Base-by-base conservation (phyloP, 2,113 vertebrate species). In the Sorex araneus region DNA sequence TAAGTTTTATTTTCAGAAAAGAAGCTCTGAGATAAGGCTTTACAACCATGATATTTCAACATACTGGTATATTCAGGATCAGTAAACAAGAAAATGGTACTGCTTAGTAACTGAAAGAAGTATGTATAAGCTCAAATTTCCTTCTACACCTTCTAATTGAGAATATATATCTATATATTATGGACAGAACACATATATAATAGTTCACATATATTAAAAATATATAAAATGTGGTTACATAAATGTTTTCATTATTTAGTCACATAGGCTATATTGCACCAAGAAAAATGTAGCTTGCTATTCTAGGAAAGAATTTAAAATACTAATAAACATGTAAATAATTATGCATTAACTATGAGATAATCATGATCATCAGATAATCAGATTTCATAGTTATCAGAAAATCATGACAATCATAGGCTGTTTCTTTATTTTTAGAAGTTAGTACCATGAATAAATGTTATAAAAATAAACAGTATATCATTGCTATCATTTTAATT, bases 361-460 rank as follows among this genome's bases (percentile, higher is more conserved):
- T 40, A 40, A 40, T 40, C 40, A 40, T 40, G 7, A 40, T 40
- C 7, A 40, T 40, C 40, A 40, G 40, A 40, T 7, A 54, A 54
- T 54, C 18, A 54, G 18, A 54, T 4, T 16, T 54, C 18, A 16
- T 54, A 12, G 54, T 54, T 16, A 54, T 54, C 54, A 16, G 54
- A 16, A 16, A 16, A 57, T 82, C 2, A 81, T 57, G 30, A 63
- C 63, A 47, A 10, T 88, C 28, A 85, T 70, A 25, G 5, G 32
- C 67, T 78, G 60, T 74, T 34, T 97, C 60, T 69, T 16, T 81
- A 50, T 27, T 11, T 47, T 74, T 34, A 82, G 27, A 83, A 87
- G 93, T 8, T 60, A 60, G 2, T 13, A 27, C 16, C 40, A 32
- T 40, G 50, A 60, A 63, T 54, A 16, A 54, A 16, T 64, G 23